Evolutionary conservation across 2,888 invertebrate genomes (phyloP), one percentile per base, ranked within the genome.

Genomic region (Lithosia quadra): DNA sequence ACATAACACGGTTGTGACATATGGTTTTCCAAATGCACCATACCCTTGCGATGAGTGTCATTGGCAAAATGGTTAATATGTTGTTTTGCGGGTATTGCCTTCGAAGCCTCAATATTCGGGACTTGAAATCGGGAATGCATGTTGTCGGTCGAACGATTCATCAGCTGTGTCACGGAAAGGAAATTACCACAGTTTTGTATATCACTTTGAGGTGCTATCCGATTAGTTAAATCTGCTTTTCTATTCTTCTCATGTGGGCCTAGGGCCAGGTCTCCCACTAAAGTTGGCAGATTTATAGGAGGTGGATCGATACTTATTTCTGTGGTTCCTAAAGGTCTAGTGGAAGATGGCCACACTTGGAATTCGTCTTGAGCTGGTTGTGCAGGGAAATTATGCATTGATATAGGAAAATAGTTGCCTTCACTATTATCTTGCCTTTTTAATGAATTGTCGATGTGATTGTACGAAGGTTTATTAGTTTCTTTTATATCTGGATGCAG

Each of bases 241-340:
- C 90, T 94, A 85, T 93, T 95, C 78, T 91, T 94, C 66, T 95
- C 95, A 68, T 95, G 94, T 15, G 95, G 95, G 0, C 95, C 95
- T 68, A 95, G 80, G 11, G 95, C 95, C 76, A 95, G 82, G 79
- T 95, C 95, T 34, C 95, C 95, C 36, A 94, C 91, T 74, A 95
- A 85, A 18, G 95, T 95, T 7, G 95, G 95, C 65, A 95, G 82
- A 79, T 95, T 94, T 21, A 94, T 92, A 21, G 95, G 95, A 33
- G 94, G 95, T 24, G 94, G 94, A 74, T 95, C 95, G 72, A 95
- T 94, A 75, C 92, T 94, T 65, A 95, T 92, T 88, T 95, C 95
- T 28, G 95, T 91, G 11, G 94, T 94, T 7, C 94, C 95, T 21
- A 91, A 87, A 28, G 92, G 89, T 75, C 94, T 88, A 10, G 92